A percentile compares a stretch with the other conserved stretches of the same genome.
These are phyloP conservation scores for Noctua comes DNA, from an alignment of 2,888 invertebrate species.

Conservation along the genomic window DNA sequence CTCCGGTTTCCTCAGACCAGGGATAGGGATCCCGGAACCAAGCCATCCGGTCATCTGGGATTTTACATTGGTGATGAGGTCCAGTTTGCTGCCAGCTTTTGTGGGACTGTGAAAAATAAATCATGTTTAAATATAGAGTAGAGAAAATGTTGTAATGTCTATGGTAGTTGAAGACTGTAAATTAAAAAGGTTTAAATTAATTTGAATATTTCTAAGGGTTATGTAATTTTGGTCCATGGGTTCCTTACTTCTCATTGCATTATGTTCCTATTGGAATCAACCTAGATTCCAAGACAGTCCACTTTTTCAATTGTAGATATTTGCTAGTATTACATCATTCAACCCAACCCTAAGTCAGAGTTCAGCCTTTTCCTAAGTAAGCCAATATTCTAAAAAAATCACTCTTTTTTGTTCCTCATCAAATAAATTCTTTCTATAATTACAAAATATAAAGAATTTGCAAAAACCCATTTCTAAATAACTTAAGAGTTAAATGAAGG, in stretches of 20 bases:
- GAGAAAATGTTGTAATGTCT: not conserved
- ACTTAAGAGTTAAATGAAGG: not conserved
- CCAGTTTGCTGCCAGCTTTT: slow-evolving; percentile 93
- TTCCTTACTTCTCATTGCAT: not conserved
- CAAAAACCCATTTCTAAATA: not conserved
- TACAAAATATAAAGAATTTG: not conserved
- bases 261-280: not conserved
- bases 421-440: not conserved
- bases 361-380: not conserved
- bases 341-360: slow-evolving; percentile 1
- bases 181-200: not conserved
- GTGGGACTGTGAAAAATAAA: slow-evolving; percentile 91
- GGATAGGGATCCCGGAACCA: slow-evolving; percentile 93
- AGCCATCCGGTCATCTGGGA: slow-evolving; percentile 96
- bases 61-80: slow-evolving; percentile 96
- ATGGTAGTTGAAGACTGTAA: not conserved
- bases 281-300: not conserved
- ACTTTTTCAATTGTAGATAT: not conserved
- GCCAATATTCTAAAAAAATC: not conserved
- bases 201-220: not conserved
- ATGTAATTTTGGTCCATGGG: not conserved
- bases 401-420: not conserved
- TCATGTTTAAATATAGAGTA: slow-evolving; percentile 18
- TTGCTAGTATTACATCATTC: slow-evolving; percentile 13
- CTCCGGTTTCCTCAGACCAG: slow-evolving; percentile 93